phyloP scores from a whole-genome alignment of 2,888 invertebrate genomes.

The Timandra comae region DNA sequence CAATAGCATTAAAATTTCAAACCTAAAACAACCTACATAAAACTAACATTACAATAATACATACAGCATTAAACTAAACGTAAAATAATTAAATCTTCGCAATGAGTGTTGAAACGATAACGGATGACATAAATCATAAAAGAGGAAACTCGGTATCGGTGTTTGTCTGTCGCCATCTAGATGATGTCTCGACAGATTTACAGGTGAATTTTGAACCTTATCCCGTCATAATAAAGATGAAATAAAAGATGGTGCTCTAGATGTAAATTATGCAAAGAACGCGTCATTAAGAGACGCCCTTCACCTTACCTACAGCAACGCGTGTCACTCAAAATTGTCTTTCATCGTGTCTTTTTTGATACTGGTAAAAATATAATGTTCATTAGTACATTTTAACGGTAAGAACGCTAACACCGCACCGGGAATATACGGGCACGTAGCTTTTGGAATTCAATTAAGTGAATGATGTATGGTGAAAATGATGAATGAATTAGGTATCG shows the following conservation, averaged over 20 bases:
- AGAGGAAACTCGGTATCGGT: conserved; percentile 39
- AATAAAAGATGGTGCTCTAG: too few species aligned
- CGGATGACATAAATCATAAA: conserved; percentile 66
- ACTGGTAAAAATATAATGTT: conserved; percentile 64
- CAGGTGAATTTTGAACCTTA: not conserved
- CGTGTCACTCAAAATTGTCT: conserved; percentile 64
- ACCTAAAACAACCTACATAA: too few species aligned
- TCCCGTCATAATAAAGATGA: not conserved
- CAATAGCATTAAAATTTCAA: too few species aligned
- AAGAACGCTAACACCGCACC: too few species aligned
- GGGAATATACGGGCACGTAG: too few species aligned
- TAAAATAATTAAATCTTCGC: conserved; percentile 10
- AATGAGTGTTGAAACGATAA: conserved; percentile 45
- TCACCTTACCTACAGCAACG: conserved; percentile 65
- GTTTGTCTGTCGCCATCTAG: conserved; percentile 15
- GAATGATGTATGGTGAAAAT: too few species aligned
- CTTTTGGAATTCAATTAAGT: too few species aligned
- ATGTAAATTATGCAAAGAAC: conserved; percentile 48
- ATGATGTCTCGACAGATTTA: not conserved
- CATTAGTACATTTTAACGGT: conserved; percentile 59
- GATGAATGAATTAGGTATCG: too few species aligned
- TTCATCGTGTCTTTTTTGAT: conserved; percentile 48
- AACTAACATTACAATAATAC: too few species aligned
- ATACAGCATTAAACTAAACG: too few species aligned
- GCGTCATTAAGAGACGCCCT: conserved; percentile 61